A percentile compares a stretch with the other conserved stretches of the same genome.
Conservation (phyloP, 2,888 invertebrate species). For the Xanthostigma xanthostigma region DNA sequence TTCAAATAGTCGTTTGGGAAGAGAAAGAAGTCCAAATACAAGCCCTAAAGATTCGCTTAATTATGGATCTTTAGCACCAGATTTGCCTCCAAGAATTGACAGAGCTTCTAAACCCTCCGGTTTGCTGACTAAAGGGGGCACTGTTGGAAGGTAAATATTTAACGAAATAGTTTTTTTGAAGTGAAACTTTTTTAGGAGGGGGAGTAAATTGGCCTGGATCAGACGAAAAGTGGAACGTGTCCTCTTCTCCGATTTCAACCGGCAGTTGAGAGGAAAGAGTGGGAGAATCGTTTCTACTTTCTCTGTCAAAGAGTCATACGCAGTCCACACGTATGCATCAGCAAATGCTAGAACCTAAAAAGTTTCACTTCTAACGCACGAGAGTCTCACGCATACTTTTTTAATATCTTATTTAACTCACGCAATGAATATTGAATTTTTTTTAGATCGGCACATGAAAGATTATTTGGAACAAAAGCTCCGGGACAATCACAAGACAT, state of each 20-base stretch:
- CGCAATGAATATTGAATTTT: not conserved
- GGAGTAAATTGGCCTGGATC: no score
- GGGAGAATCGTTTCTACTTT: no score
- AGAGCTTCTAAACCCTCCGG: constrained; percentile 62
- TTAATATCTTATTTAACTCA: constrained; percentile 1
- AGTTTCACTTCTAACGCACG: no score
- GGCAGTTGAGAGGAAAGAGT: no score
- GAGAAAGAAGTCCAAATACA: constrained; percentile 21
- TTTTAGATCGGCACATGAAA: constrained; percentile 48
- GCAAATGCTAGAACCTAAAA: no score
- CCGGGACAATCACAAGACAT: constrained; percentile 14
- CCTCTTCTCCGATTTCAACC: no score
- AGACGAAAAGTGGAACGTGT: no score
- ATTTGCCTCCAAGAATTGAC: constrained; percentile 73
- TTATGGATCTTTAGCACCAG: constrained; percentile 41
- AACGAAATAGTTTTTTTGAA: not conserved
- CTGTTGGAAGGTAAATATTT: constrained; percentile 5
- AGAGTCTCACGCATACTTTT: no score
- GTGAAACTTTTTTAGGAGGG: no score
- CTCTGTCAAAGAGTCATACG: no score
- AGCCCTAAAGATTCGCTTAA: constrained; percentile 24
- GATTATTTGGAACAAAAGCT: constrained; percentile 44
- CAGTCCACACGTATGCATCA: no score
- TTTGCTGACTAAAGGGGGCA: constrained; percentile 16
- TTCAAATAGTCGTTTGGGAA: constrained; percentile 3